These are phyloP conservation scores for Hydropsyche betteni DNA, from an alignment of 2,888 invertebrate species.

Conservation along the genomic window DNA sequence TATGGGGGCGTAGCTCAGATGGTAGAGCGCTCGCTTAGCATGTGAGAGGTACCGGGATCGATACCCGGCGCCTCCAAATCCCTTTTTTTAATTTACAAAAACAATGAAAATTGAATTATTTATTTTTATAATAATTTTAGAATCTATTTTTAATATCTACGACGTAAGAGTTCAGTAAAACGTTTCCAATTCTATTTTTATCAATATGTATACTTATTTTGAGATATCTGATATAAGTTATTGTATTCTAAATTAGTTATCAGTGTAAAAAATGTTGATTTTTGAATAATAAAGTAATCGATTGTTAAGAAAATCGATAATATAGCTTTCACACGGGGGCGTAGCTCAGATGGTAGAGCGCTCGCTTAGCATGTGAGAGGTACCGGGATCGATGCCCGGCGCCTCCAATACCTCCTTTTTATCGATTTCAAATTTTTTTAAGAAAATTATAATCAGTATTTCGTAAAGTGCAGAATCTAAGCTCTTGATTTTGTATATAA, in stretches of 20 bases:
- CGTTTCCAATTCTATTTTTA: too few relatives aligned
- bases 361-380: constrained; percentile 69
- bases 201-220: too few relatives aligned
- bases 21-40: constrained; percentile 69
- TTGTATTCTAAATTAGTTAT: too few relatives aligned
- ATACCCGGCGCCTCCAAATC: constrained; percentile 66
- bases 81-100: not conserved
- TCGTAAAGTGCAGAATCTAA: too few relatives aligned
- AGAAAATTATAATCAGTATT: too few relatives aligned
- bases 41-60: constrained; percentile 68
- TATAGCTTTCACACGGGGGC: constrained; percentile 57
- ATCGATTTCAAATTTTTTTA: too few relatives aligned
- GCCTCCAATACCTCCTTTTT: constrained; percentile 58
- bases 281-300: too few relatives aligned
- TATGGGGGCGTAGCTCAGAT: constrained; percentile 67
- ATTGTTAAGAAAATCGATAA: not conserved
- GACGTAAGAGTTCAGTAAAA: not conserved
- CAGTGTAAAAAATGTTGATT: too few relatives aligned
- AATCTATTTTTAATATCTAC: not conserved
- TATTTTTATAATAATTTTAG: not conserved
- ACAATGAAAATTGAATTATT: too few relatives aligned
- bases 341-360: constrained; percentile 69
- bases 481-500: too few relatives aligned
- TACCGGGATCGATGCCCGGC: constrained; percentile 68
- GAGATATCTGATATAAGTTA: too few relatives aligned